Evolutionary conservation across 2,888 invertebrate genomes (phyloP), one percentile per base, ranked within the genome.

Genomic region (Torymus texanus): DNA sequence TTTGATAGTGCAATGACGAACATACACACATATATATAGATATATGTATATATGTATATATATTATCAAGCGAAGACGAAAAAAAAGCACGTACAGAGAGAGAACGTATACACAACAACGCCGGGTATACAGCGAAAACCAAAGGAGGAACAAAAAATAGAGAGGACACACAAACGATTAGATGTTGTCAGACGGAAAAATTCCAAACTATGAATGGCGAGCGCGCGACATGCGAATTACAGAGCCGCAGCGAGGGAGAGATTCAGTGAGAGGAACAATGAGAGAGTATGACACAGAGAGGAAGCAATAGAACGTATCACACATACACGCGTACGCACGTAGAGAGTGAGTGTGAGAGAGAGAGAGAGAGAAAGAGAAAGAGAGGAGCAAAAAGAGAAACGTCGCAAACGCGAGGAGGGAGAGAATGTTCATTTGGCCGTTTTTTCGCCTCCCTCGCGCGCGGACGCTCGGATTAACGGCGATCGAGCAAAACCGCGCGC

Each of bases 151-250:
- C 24, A 41, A 56, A 53, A 67, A 51, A 67, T 21, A 55, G 29
- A 29, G 21, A 68, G 18, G 62, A 58, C 56, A 76, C 63, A 76
- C 56, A 70, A 70, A 76, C 65, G 63, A 70, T 70, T 63, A 76
- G 76, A 76, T 58, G 63, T 62, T 56, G 62, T 62, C 68, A 55
- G 50, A 59, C 75, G 75, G 62, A 55, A 68, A 61, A 62, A 75
- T 68, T 72, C 29, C 50, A 68, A 78, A 70, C 63, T 78, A 68
- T 56, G 18, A 63, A 56, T 73, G 67, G 67, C 73, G 68, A 74
- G 73, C 62, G 62, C 53, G 59, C 66, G 55, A 56, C 78, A 78
- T 78, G 74, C 74, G 61, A 74, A 78, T 78, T 74, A 63, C 58
- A 68, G 12, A 63, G 65, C 55, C 51, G 24, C 8, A 56, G 56